Evolutionary conservation across 1,140 invertebrate species (phyloP).

Genomic region (Caenorhabditis brenneri): DNA sequence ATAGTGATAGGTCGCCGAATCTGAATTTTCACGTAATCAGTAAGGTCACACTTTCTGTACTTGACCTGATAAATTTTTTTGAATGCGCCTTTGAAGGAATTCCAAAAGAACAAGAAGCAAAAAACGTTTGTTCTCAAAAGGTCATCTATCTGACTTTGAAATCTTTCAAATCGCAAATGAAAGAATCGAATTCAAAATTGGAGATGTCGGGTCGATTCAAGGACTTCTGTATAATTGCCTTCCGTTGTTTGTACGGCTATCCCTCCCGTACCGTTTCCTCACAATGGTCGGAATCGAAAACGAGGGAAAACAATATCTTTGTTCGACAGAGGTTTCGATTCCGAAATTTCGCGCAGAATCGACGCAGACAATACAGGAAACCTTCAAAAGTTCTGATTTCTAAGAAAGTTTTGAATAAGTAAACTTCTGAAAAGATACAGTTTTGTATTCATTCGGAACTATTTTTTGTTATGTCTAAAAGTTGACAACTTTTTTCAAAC

Average conservation of each 20-base stretch:
- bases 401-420: too few species aligned
- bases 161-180: background rate
- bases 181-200: background rate
- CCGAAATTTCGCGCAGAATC: background rate
- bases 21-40: too few species aligned
- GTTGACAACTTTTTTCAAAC: background rate
- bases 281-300: background rate
- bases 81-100: too few species aligned
- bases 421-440: background rate
- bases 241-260: background rate
- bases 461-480: too few species aligned
- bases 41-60: too few species aligned
- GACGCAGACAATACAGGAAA: background rate
- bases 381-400: background rate
- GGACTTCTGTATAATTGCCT: constrained; percentile 15
- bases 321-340: background rate
- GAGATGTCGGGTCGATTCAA: background rate
- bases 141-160: background rate
- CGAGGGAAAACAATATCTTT: background rate
- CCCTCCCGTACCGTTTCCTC: constrained; percentile 13
- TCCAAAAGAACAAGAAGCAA: too few species aligned
- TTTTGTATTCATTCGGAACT: too few species aligned
- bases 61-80: too few species aligned
- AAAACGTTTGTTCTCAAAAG: too few species aligned
- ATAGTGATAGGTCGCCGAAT: too few species aligned